A percentile compares a stretch with the other conserved stretches of the same genome.
These are phyloP conservation scores for Riparia riparia DNA, from an alignment of 2,113 vertebrate species.

Conservation along the genomic window DNA sequence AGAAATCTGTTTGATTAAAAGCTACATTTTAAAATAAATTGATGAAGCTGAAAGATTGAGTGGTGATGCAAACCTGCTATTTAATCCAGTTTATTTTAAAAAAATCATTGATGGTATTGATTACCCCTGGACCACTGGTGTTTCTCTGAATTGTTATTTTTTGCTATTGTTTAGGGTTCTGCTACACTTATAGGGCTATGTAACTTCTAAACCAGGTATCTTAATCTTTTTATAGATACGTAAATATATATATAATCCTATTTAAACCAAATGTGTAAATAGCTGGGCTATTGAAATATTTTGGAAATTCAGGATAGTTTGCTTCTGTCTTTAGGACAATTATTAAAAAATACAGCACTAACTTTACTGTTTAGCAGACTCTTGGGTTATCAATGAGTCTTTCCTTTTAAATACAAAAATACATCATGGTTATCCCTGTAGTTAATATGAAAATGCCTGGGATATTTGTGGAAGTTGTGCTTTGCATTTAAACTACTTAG, in stretches of 20 bases:
- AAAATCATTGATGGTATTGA: background rate
- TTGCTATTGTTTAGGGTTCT: slow-evolving; percentile 25
- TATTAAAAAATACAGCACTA: background rate
- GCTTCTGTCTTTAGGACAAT: background rate
- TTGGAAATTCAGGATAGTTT: slow-evolving; percentile 15
- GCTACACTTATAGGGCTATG: slow-evolving; percentile 19
- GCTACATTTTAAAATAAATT: background rate
- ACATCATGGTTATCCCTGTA: background rate
- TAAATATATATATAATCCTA: background rate
- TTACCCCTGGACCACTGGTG: background rate
- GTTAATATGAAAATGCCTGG: slow-evolving; percentile 32
- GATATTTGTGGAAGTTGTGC: slow-evolving; percentile 20
- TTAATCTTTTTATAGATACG: slow-evolving; percentile 27
- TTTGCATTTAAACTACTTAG: slow-evolving; percentile 9
- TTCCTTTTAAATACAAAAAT: slow-evolving; percentile 12
- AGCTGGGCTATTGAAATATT: background rate
- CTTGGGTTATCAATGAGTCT: background rate
- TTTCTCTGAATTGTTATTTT: slow-evolving; percentile 15
- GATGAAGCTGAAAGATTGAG: background rate
- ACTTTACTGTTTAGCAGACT: background rate
- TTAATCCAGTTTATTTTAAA: background rate
- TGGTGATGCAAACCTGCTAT: background rate
- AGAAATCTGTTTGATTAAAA: slow-evolving; percentile 11
- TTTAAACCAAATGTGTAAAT: slow-evolving; percentile 55
- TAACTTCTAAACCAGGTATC: slow-evolving; percentile 57